Evolutionary conservation across 1,140 invertebrate genomes (phyloP).

Genomic region (Stenopsyche tienmushanensis): DNA sequence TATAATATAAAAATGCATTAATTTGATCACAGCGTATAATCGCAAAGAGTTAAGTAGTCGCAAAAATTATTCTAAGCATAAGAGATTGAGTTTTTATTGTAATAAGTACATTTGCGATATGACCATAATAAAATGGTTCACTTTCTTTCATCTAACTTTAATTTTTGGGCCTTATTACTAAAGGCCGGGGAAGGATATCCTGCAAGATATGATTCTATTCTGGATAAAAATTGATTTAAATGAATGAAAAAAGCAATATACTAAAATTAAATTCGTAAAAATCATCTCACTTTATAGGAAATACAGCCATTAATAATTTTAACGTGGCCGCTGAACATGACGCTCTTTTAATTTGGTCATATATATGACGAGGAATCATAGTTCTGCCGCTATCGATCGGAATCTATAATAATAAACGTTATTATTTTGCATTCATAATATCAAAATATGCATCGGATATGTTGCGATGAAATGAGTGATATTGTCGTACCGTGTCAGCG

Average conservation of each 20-base stretch:
- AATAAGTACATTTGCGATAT: constrained; percentile 46
- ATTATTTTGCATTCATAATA: too few species aligned
- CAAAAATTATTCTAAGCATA: too few species aligned
- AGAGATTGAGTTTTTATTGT: too few species aligned
- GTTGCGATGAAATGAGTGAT: too few species aligned
- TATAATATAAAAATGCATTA: constrained; percentile 42
- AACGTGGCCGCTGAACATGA: constrained; percentile 48
- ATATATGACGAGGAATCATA: constrained; percentile 44
- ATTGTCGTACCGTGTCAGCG: too few species aligned
- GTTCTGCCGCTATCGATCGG: constrained; percentile 48
- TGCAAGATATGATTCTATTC: constrained; percentile 44
- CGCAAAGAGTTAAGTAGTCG: too few species aligned
- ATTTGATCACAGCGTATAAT: too few species aligned
- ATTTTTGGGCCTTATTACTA: constrained; percentile 47
- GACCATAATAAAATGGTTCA: constrained; percentile 49
- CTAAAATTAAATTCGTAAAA: neutral
- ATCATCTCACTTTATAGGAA: constrained; percentile 46
- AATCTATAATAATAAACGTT: too few species aligned
- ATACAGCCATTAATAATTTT: constrained; percentile 49
- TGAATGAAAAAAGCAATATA: neutral
- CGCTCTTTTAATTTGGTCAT: constrained; percentile 48
- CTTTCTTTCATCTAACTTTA: constrained; percentile 45
- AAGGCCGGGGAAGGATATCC: constrained; percentile 52
- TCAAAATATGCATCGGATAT: too few species aligned
- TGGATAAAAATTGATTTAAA: neutral